These are phyloP conservation scores for Hephaestus fuliginosus DNA, from an alignment of 2,797 vertebrate species.

Conservation along the genomic window DNA sequence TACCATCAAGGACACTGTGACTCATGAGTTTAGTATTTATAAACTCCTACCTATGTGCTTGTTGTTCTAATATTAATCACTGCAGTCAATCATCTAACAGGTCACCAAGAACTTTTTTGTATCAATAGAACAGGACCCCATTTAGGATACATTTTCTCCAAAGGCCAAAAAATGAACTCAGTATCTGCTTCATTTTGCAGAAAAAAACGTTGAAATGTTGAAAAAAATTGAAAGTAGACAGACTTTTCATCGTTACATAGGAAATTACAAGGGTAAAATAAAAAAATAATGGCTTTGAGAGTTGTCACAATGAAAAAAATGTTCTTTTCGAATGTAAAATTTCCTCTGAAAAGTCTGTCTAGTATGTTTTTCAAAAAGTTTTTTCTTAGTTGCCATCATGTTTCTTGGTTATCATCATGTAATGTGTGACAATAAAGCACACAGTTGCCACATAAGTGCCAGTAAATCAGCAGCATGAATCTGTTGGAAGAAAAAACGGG, in stretches of 20 bases:
- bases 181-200: not conserved
- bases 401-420: not conserved
- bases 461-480: not conserved
- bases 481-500: not conserved
- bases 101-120: not conserved
- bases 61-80: not conserved
- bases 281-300: too few species aligned
- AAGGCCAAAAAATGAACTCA: not conserved
- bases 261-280: too few species aligned
- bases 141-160: not conserved
- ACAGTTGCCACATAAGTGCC: not conserved
- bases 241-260: too few species aligned
- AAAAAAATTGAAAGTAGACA: too few species aligned
- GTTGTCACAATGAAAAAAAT: not conserved
- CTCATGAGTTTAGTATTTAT: not conserved
- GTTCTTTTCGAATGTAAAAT: too few species aligned
- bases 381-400: too few species aligned
- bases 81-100: not conserved
- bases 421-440: not conserved
- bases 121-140: not conserved
- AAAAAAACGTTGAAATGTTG: too few species aligned
- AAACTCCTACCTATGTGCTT: not conserved
- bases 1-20: not conserved
- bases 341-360: too few species aligned
- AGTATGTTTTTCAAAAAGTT: too few species aligned